Conservation (phyloP, 2,888 invertebrate species). For the Endomychus coccineus region DNA sequence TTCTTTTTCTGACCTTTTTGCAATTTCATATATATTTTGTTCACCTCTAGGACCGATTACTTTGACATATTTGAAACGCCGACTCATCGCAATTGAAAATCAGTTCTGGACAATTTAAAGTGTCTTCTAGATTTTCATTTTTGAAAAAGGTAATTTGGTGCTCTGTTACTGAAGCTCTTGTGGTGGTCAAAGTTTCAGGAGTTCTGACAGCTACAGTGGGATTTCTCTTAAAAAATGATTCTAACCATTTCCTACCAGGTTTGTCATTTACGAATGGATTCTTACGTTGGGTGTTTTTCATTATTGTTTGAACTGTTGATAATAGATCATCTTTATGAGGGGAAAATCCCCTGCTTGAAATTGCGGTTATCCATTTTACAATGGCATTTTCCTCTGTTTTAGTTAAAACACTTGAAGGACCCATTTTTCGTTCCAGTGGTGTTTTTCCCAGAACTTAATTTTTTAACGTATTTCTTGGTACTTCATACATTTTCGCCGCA, state of each 20-base stretch:
- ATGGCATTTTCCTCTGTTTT: not conserved
- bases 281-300: not conserved
- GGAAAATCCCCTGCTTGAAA: not conserved
- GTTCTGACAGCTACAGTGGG: not conserved
- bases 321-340: slow-evolving; percentile 2
- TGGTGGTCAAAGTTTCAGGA: slow-evolving; percentile 1
- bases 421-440: not conserved
- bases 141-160: no score
- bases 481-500: not conserved
- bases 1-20: slow-evolving; percentile 4
- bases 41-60: slow-evolving; percentile 1
- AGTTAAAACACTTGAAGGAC: not conserved
- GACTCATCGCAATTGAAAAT: slow-evolving; percentile 4
- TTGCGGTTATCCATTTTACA: not conserved
- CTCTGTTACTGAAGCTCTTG: slow-evolving; percentile 5
- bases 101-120: not conserved
- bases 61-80: slow-evolving; percentile 2
- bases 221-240: slow-evolving; percentile 1
- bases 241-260: not conserved
- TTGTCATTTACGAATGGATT: not conserved
- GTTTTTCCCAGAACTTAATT: not conserved
- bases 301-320: slow-evolving; percentile 1
- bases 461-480: not conserved
- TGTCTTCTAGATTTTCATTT: not conserved
- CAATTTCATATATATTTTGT: slow-evolving; percentile 3